A percentile compares a stretch with the other conserved stretches of the same genome.
Evolutionary conservation across 2,113 vertebrate genomes (phyloP).

Genomic region (Cepphus grylle): DNA sequence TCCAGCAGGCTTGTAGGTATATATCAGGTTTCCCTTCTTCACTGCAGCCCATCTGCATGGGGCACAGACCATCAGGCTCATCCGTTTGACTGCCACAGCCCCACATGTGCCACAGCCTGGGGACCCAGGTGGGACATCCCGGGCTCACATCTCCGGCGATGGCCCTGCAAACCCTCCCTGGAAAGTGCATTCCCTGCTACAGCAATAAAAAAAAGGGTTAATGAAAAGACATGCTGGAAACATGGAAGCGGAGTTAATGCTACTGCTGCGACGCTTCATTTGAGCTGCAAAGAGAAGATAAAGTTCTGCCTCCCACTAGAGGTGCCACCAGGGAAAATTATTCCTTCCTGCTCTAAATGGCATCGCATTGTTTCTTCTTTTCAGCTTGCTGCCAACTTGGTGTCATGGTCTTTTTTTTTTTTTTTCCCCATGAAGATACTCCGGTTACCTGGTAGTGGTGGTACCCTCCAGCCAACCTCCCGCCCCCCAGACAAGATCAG

Average conservation of each 20-base stretch:
- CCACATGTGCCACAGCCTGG: neutral
- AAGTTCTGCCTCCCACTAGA: constrained; percentile 37
- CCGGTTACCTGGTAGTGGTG: neutral
- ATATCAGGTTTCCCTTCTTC: neutral
- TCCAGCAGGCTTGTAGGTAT: neutral
- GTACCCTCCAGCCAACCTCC: neutral
- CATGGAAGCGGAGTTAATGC: neutral
- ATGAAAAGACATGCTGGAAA: neutral
- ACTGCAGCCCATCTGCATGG: neutral
- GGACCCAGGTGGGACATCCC: neutral
- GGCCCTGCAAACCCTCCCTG: neutral
- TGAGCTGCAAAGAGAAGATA: constrained; percentile 21
- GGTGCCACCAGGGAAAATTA: constrained; percentile 6
- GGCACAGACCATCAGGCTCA: neutral
- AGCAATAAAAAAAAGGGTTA: neutral
- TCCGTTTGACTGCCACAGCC: neutral
- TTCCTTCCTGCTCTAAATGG: constrained; percentile 22
- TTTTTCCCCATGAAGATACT: neutral
- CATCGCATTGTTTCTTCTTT: neutral
- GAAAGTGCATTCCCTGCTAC: neutral
- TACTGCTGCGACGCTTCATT: neutral
- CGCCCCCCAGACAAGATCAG: neutral
- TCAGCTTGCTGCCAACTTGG: neutral
- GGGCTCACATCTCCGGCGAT: neutral
- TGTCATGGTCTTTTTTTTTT: neutral